A percentile compares a stretch with the other conserved stretches of the same genome.
Evolutionary conservation across 2,113 vertebrate genomes (phyloP).

Genomic region (Ceyx melanurus): DNA sequence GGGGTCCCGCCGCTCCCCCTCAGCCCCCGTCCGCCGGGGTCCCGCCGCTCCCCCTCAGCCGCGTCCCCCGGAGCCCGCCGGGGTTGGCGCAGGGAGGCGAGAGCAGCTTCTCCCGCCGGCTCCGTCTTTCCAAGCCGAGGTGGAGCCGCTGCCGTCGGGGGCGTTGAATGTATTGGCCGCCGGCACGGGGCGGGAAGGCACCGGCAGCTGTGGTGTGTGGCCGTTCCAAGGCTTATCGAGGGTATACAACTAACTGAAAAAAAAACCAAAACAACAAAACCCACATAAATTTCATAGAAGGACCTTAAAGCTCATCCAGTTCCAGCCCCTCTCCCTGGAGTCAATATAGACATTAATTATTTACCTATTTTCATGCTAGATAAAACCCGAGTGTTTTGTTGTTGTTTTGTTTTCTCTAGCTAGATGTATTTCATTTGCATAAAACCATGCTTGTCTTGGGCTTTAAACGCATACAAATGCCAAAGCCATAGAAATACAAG

Average conservation of each 20-base stretch:
- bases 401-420: neutral
- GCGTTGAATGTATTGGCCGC: neutral
- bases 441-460: neutral
- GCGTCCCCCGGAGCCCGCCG: neutral
- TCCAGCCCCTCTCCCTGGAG: neutral
- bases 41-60: too few relatives aligned
- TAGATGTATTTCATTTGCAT: neutral
- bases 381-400: neutral
- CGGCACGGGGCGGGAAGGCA: too few relatives aligned
- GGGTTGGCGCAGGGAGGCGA: neutral
- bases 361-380: neutral
- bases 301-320: neutral
- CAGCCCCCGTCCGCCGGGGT: too few relatives aligned
- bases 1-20: too few relatives aligned
- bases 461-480: neutral
- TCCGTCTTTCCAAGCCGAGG: neutral
- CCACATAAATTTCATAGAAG: neutral
- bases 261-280: neutral
- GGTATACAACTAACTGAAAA: neutral
- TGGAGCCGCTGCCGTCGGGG: neutral
- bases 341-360: neutral
- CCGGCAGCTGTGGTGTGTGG: too few relatives aligned
- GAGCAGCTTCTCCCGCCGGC: neutral
- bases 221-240: too few relatives aligned
- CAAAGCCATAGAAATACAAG: neutral